Base-by-base conservation (phyloP, 2,888 invertebrate genomes). In the Lochmaea crataegi region DNA sequence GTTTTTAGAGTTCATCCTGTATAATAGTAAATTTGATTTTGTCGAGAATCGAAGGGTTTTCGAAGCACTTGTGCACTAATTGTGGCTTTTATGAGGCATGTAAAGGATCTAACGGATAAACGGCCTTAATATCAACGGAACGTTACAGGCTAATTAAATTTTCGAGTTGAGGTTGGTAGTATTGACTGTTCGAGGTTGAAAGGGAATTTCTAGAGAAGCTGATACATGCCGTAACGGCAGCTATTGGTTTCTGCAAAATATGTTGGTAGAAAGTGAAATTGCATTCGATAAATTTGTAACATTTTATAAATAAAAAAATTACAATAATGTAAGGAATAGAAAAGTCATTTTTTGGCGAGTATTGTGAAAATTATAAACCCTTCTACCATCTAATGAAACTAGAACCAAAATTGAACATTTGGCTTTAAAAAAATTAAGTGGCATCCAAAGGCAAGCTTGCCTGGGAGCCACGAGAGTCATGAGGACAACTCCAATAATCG, bases 141-240 rank as follows among this genome's bases (percentile, higher is more conserved):
- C 72, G 76, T 72, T 72, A 73, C 65, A 22, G 60, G 71, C 72
- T 74, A 73, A 76, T 76, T 76, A 74, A 76, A 76, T 76, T 74
- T 74, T 68, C 68, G 56, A 66, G 63, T 70, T 72, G 72, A 18
- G 64, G 67, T 61, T 32, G 60, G 48, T 56, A 75, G 66, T 51
- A 71, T 71, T 69, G 76, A 70, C 65, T 72, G 71, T 72, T 45
- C 56, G 71, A 51, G 66, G 72, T 67, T 66, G 51, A 74, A 56
- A 68, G 51, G 63, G 68, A 71, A 74, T 71, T 74, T 67, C 67
- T 51, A 26, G 57, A 56, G 64, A 60, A 14, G 18, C 63, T 22
- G 38, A 63, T 14, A 32, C 22, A 67, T 42, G 18, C 10, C 58
- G 41, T 53, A 32, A 60, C 38, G 26, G 12, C 38, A 12, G 61